These are phyloP conservation scores for Acholoe squamosa DNA, from an alignment of 2,888 invertebrate genomes.

Conservation along the genomic window DNA sequence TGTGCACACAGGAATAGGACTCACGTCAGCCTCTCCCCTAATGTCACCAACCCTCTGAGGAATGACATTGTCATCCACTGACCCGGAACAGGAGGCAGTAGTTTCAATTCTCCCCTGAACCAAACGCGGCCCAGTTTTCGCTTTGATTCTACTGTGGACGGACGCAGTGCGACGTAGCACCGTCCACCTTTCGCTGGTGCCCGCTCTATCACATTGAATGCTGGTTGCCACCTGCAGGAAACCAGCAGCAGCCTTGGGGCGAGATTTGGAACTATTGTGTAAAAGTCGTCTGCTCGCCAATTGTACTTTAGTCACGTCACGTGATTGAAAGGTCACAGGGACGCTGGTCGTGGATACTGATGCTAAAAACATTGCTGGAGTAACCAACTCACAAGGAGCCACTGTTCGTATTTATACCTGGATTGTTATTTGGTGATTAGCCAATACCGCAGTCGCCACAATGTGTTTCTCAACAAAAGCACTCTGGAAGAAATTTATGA, in stretches of 20 bases:
- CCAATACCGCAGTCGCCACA: not conserved
- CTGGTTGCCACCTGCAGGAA: not conserved
- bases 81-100: not conserved
- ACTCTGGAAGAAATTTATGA: conserved; percentile 50
- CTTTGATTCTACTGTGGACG: not conserved
- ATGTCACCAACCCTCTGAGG: not conserved
- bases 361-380: not conserved
- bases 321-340: not conserved
- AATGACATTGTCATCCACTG: not conserved
- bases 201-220: not conserved
- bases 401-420: not conserved
- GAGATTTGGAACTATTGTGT: not conserved
- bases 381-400: not conserved
- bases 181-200: conserved; percentile 1
- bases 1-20: too few species aligned
- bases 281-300: conserved; percentile 15
- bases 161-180: not conserved
- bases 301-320: not conserved
- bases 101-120: not conserved
- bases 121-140: not conserved
- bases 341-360: not conserved
- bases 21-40: not conserved
- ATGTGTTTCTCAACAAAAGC: conserved; percentile 59
- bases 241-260: conserved; percentile 1
- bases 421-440: too few species aligned